These are phyloP conservation scores for Hypsopygia costalis DNA, from an alignment of 2,888 invertebrate species.

Conservation along the genomic window DNA sequence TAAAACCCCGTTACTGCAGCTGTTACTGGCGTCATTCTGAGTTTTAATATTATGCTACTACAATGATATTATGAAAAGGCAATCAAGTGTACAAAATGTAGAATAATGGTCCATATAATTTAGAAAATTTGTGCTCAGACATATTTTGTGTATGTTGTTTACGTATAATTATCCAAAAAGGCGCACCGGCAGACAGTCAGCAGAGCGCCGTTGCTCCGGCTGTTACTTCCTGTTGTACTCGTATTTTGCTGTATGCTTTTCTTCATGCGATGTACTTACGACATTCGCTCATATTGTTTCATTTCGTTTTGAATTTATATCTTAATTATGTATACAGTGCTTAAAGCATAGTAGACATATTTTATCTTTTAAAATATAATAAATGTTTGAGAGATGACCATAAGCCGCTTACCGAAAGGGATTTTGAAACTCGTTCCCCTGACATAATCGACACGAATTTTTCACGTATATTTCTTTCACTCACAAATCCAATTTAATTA, in stretches of 20 bases:
- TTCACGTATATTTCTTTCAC: slow-evolving; percentile 77
- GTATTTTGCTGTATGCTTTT: too few relatives aligned
- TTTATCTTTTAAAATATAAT: slow-evolving; percentile 28
- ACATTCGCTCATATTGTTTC: slow-evolving; percentile 5
- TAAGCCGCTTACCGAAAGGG: slow-evolving; percentile 63
- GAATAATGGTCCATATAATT: slow-evolving; percentile 32
- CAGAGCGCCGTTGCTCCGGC: slow-evolving; percentile 27
- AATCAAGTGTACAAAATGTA: slow-evolving; percentile 44
- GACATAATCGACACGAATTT: slow-evolving; percentile 77
- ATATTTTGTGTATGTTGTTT: slow-evolving; percentile 1
- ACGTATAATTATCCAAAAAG: slow-evolving; percentile 2
- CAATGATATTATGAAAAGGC: slow-evolving; percentile 45
- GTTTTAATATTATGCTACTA: slow-evolving; percentile 55
- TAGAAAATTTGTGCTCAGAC: slow-evolving; percentile 4
- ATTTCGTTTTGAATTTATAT: not conserved
- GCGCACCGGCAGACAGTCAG: not conserved
- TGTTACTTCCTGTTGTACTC: slow-evolving; percentile 59
- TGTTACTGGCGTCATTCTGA: slow-evolving; percentile 64
- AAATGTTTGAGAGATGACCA: slow-evolving; percentile 46
- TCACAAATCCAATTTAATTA: slow-evolving; percentile 80
- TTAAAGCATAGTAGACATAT: slow-evolving; percentile 6
- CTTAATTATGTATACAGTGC: slow-evolving; percentile 20
- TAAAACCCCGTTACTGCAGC: slow-evolving; percentile 72
- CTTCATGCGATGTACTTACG: slow-evolving; percentile 28
- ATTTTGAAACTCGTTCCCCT: slow-evolving; percentile 66